These are phyloP conservation scores for Apomyelois bistriatella DNA, from an alignment of 2,888 invertebrate species.

Conservation along the genomic window DNA sequence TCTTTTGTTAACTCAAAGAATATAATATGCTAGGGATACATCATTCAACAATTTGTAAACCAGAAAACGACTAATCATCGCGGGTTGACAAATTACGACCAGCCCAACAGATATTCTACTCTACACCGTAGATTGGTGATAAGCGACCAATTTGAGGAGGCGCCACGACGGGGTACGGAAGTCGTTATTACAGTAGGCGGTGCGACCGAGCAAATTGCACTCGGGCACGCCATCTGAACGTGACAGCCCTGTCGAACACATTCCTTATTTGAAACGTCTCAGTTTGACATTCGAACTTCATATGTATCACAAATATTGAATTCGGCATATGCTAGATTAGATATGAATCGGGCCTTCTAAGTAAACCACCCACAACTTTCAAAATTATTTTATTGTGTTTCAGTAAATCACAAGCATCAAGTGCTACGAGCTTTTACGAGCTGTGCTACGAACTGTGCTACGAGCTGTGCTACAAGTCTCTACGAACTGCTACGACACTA, in stretches of 20 bases:
- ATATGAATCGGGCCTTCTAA: background rate
- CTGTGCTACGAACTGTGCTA: background rate
- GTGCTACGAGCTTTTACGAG: constrained; percentile 2
- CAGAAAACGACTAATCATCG: constrained; percentile 52
- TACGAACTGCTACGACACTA: background rate
- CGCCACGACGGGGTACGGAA: constrained; percentile 78
- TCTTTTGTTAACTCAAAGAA: background rate
- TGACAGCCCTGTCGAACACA: constrained; percentile 78
- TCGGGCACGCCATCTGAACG: constrained; percentile 76
- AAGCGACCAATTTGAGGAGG: constrained; percentile 80
- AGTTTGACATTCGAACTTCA: constrained; percentile 58
- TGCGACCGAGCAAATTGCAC: constrained; percentile 73
- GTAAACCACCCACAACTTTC: background rate
- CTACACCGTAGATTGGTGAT: constrained; percentile 76
- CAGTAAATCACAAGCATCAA: background rate
- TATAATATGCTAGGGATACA: constrained; percentile 13
- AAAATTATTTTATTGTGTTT: background rate
- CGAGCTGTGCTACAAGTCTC: background rate
- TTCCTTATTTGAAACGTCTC: constrained; percentile 75
- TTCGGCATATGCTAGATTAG: constrained; percentile 14
- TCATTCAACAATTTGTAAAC: constrained; percentile 44
- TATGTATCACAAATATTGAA: constrained; percentile 51
- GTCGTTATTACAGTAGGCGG: constrained; percentile 80
- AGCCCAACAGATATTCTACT: constrained; percentile 69
- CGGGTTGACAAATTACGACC: constrained; percentile 70